phyloP scores from a whole-genome alignment of 2,113 vertebrate species.

The Nycticryphes semicollaris region DNA sequence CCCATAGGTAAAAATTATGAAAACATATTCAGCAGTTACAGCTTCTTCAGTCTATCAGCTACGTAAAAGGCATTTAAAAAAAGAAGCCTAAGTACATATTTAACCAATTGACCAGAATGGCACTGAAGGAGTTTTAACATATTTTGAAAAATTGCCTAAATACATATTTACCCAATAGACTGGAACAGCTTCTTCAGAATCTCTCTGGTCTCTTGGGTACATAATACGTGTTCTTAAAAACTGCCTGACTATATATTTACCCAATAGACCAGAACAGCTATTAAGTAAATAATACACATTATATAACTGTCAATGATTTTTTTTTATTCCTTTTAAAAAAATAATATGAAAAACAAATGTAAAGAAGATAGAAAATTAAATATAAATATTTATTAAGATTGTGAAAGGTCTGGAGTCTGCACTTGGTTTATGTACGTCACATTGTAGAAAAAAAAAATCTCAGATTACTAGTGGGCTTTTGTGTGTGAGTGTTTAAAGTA shows the following conservation, averaged over 20 bases:
- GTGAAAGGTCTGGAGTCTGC: not conserved
- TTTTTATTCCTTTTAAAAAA: not conserved
- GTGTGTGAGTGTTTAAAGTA: constrained; percentile 16
- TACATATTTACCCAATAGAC: constrained; percentile 76
- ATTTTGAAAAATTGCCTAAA: constrained; percentile 75
- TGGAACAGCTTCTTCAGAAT: constrained; percentile 71
- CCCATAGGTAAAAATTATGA: constrained; percentile 45
- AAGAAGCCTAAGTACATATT: constrained; percentile 69
- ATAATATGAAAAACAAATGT: not conserved
- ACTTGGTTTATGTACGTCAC: not conserved
- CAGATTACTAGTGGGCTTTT: not conserved
- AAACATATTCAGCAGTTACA: constrained; percentile 12
- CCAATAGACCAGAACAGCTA: constrained; percentile 69
- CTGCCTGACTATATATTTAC: constrained; percentile 72
- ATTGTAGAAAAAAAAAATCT: not conserved
- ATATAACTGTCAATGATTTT: constrained; percentile 17
- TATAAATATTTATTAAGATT: not conserved
- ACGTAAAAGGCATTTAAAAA: constrained; percentile 49
- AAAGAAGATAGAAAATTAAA: not conserved
- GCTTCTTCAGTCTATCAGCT: constrained; percentile 30
- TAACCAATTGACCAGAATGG: constrained; percentile 76
- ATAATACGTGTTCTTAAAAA: constrained; percentile 67
- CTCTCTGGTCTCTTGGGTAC: constrained; percentile 72
- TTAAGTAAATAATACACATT: constrained; percentile 69
- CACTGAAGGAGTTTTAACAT: constrained; percentile 70